A percentile compares a stretch with the other conserved stretches of the same genome.
Conservation (phyloP, 2,797 vertebrate species). For the Amblyraja radiata region DNA sequence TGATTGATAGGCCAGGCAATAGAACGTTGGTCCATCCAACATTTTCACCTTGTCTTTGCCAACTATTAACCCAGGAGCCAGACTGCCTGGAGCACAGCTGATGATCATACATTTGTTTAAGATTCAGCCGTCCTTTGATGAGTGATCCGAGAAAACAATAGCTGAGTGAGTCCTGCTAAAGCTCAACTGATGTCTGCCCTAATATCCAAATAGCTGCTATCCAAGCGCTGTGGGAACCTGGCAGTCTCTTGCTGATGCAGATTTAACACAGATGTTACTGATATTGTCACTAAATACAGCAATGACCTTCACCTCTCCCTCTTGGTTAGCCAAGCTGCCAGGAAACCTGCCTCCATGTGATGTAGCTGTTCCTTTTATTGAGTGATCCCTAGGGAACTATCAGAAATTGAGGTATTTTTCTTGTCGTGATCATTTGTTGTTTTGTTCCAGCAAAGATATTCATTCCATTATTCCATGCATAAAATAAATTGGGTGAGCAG, state of each 20-base stretch:
- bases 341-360: background rate
- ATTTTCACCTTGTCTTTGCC: background rate
- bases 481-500: background rate
- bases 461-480: background rate
- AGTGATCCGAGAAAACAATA: background rate
- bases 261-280: background rate
- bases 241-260: background rate
- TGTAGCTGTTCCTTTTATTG: background rate
- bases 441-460: background rate
- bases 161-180: background rate
- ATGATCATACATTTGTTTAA: background rate
- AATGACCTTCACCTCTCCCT: background rate
- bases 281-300: background rate
- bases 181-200: background rate
- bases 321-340: background rate
- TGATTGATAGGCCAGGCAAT: background rate
- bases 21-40: background rate
- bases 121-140: background rate
- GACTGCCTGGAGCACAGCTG: background rate
- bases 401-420: background rate
- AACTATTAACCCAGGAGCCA: background rate
- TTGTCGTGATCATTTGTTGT: background rate
- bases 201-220: background rate
- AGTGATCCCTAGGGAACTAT: background rate
- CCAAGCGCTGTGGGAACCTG: background rate